A percentile compares a stretch with the other conserved stretches of the same genome.
phyloP scores from a whole-genome alignment of 2,888 invertebrate genomes.

The Pachycephus smyrnensis region DNA sequence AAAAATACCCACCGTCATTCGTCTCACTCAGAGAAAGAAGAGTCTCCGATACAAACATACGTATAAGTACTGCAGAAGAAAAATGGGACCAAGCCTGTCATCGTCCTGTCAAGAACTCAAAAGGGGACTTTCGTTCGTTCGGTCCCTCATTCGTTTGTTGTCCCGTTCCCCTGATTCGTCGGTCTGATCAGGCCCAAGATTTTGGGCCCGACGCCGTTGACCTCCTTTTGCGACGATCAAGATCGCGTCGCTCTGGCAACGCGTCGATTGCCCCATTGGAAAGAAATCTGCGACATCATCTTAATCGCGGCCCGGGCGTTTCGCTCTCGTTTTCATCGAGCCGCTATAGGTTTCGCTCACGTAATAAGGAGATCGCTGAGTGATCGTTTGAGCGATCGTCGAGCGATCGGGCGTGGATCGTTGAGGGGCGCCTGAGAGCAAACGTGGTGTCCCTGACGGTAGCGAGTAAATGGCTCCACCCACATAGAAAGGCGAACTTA shows the following conservation, averaged over 20 bases:
- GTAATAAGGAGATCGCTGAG: constrained; percentile 9
- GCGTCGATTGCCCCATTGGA: constrained; percentile 23
- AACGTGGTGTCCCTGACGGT: constrained; percentile 50
- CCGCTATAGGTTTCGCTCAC: constrained; percentile 1
- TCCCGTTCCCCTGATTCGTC: neutral
- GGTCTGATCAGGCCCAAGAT: neutral
- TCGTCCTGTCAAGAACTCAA: neutral
- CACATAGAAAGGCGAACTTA: constrained; percentile 49
- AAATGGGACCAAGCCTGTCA: neutral
- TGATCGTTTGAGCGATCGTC: neutral
- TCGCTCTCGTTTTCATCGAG: constrained; percentile 18
- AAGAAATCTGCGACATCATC: constrained; percentile 28
- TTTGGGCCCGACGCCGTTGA: constrained; percentile 15
- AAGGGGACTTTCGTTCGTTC: neutral
- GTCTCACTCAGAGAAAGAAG: neutral
- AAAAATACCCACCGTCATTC: neutral
- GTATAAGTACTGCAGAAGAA: neutral
- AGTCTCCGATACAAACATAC: neutral
- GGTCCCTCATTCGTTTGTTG: neutral
- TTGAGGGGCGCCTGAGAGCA: constrained; percentile 18
- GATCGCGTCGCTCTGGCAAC: constrained; percentile 16
- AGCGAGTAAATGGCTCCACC: constrained; percentile 47
- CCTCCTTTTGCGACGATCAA: constrained; percentile 24
- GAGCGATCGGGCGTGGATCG: constrained; percentile 37
- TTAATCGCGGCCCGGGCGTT: constrained; percentile 10